Evolutionary conservation across 2,113 vertebrate genomes (phyloP), one percentile per base, ranked within the genome.

Genomic region (Egretta garzetta): DNA sequence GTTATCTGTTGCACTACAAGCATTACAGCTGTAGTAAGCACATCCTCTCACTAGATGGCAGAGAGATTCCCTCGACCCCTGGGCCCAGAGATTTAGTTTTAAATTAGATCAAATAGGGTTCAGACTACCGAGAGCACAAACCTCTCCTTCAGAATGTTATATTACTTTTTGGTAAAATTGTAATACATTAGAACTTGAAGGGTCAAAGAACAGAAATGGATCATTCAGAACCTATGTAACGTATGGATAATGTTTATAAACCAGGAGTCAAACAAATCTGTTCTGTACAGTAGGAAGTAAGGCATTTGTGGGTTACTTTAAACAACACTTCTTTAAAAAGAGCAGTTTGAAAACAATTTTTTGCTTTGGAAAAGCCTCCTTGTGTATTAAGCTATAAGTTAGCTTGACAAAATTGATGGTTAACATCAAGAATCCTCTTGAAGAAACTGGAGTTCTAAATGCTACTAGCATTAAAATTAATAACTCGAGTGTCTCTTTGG

Each of bases 1-100:
- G 30, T 53, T 58, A 27, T 1, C 10, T 0, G 0, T 49, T 62
- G 32, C 19, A 5, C 12, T 74, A 2, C 4, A 9, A 32, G 50
- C 30, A 6, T 24, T 26, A 55, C 26, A 37, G 33, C 49, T 37
- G 35, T 50, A 59, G 24, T 55, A 55, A 35, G 59, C 52, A 6
- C 22, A 4, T 11, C 18, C 10, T 87, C 21, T n/a, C 47, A 37
- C 24, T 90, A 30, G 47, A 9, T 87, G 77, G 32, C 74, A 85
- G 49, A 63, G 58, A 24, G 28, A n/a, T 20, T 53, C 22, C 11
- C 7, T 74, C 52, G 23, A 14, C 15, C 6, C 12, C 11, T 45
- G 39, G 39, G 39, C 39, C 49, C 14, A 43, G 27, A 74, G 28
- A 22, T 45, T 43, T n/a, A n/a, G 14, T 72, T 43, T 58, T 24